Conservation (phyloP, 1,140 invertebrate species). For the Oppia nitens region DNA sequence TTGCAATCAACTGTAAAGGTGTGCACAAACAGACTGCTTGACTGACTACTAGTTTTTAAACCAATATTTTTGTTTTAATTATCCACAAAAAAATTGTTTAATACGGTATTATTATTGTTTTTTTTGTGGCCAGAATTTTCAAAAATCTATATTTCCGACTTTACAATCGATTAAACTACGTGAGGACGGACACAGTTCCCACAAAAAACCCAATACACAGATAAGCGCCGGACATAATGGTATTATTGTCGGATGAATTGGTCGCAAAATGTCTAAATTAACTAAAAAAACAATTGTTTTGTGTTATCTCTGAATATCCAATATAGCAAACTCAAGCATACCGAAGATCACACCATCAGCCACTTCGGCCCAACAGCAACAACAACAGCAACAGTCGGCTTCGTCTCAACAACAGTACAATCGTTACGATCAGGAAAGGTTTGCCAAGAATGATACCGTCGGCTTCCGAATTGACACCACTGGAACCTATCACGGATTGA, state of each 20-base stretch:
- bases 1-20: conserved; percentile 86
- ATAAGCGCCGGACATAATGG: not conserved
- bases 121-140: conserved; percentile 47
- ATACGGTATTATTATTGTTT: not conserved
- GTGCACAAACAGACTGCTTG: too few relatives aligned
- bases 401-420: conserved; percentile 48
- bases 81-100: not conserved
- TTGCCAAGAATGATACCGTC: conserved; percentile 39
- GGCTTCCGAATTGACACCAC: conserved; percentile 96
- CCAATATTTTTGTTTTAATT: conserved; percentile 1
- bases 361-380: conserved; percentile 22
- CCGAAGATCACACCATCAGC: not conserved
- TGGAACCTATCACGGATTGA: conserved; percentile 94
- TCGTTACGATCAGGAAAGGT: conserved; percentile 95
- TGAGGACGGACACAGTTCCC: conserved; percentile 56
- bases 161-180: conserved; percentile 76
- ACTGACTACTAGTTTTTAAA: too few relatives aligned
- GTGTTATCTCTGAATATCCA: not conserved
- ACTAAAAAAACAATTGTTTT: too few relatives aligned
- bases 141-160: conserved; percentile 83
- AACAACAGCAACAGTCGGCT: conserved; percentile 37
- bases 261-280: too few relatives aligned
- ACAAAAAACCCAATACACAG: not conserved
- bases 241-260: too few relatives aligned
- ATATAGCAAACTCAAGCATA: not conserved